A percentile compares a stretch with the other conserved stretches of the same genome.
Conservation (phyloP, 2,888 invertebrate genomes). For the Cyaniris semiargus region DNA sequence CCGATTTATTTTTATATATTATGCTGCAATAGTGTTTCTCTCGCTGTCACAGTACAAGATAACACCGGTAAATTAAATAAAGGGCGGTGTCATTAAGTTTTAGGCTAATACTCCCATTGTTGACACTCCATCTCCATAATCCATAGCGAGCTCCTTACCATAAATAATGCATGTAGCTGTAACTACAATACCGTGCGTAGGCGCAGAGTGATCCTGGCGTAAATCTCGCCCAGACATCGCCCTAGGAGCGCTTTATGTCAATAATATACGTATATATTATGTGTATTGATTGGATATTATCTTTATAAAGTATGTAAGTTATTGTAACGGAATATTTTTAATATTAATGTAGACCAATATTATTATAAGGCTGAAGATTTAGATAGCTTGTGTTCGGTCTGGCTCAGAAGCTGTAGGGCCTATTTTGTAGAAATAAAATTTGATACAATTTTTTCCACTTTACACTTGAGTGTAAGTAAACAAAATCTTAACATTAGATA, state of each 20-base stretch:
- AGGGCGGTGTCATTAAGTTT: slow-evolving; percentile 24
- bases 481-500: too few species aligned
- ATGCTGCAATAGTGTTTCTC: too few species aligned
- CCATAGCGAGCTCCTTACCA: slow-evolving; percentile 78
- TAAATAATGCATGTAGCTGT: slow-evolving; percentile 77
- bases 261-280: slow-evolving; percentile 32
- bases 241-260: slow-evolving; percentile 44
- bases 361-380: too few species aligned
- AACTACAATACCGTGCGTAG: slow-evolving; percentile 73
- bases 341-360: too few species aligned
- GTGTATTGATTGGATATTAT: slow-evolving; percentile 24
- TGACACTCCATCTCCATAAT: slow-evolving; percentile 75
- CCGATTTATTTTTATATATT: too few species aligned
- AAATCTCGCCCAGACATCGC: slow-evolving; percentile 61
- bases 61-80: background rate
- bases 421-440: too few species aligned
- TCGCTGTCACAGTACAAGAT: background rate
- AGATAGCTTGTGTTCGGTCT: too few species aligned
- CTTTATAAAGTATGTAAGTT: background rate
- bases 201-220: slow-evolving; percentile 74
- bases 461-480: too few species aligned
- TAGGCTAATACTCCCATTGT: slow-evolving; percentile 58
- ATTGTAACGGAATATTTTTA: background rate
- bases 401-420: too few species aligned
- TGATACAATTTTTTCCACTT: too few species aligned